These are phyloP conservation scores for Limnodromus scolopaceus DNA, from an alignment of 2,797 vertebrate genomes.

Conservation along the genomic window DNA sequence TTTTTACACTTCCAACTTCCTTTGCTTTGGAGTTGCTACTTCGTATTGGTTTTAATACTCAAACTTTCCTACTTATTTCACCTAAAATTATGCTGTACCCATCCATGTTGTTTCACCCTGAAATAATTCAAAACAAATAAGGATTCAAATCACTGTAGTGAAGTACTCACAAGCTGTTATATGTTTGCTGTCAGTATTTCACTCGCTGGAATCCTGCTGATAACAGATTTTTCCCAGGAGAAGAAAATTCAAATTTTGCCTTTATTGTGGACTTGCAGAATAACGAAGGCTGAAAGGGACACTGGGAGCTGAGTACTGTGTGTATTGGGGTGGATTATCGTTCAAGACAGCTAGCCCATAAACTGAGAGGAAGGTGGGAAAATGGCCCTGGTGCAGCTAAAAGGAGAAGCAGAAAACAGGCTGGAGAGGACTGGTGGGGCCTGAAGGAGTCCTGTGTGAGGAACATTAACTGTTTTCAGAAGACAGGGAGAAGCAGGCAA, in stretches of 20 bases:
- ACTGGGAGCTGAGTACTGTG: not conserved
- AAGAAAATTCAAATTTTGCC: not conserved
- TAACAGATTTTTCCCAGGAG: not conserved
- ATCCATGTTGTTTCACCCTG: not conserved
- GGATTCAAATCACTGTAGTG: not conserved
- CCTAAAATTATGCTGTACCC: not conserved
- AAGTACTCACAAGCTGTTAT: not conserved
- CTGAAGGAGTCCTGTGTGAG: not conserved
- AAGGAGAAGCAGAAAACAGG: not conserved
- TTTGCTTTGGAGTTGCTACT: not conserved
- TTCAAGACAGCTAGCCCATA: not conserved
- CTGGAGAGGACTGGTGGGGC: not conserved
- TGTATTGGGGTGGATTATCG: accelerated
- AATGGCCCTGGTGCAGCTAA: not conserved
- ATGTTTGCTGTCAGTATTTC: not conserved
- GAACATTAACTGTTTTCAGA: not conserved
- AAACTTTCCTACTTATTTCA: not conserved
- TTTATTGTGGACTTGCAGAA: not conserved
- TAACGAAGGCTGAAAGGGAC: not conserved
- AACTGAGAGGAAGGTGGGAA: not conserved
- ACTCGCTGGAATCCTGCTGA: not conserved
- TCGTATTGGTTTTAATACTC: not conserved
- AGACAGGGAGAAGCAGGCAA: not conserved
- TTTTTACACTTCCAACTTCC: not conserved
- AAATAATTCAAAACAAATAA: not conserved